Conservation (phyloP, 1,140 invertebrate genomes). For the Lordiphosa mommai region DNA sequence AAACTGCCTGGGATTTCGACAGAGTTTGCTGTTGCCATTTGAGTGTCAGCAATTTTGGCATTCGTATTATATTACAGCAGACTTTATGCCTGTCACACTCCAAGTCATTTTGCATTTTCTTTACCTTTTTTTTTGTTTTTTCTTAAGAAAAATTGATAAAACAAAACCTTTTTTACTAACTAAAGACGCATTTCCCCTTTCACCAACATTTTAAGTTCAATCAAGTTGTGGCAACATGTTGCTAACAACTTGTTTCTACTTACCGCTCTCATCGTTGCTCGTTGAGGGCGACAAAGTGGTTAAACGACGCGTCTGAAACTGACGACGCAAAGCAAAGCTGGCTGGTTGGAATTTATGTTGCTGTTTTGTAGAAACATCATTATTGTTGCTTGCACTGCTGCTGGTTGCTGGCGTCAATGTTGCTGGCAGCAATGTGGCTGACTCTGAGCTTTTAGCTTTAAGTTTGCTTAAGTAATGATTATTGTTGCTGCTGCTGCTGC, state of each 20-base stretch:
- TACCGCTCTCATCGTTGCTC: constrained; percentile 57
- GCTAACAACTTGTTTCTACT: constrained; percentile 22
- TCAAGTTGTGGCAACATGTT: background rate
- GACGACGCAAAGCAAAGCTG: constrained; percentile 61
- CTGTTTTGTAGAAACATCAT: constrained; percentile 44
- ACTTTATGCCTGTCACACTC: no score
- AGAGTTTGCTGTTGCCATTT: no score
- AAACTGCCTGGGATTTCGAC: no score
- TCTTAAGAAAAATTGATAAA: no score
- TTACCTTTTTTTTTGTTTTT: no score
- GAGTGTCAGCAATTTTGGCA: no score
- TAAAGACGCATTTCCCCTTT: background rate
- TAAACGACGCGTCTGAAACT: constrained; percentile 67
- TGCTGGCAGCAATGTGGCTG: constrained; percentile 29
- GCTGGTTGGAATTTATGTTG: constrained; percentile 50
- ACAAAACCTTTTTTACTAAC: no score
- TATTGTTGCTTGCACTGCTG: constrained; percentile 13
- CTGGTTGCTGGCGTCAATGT: constrained; percentile 35
- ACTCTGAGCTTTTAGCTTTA: constrained; percentile 41
- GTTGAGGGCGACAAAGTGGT: constrained; percentile 51
- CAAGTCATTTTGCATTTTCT: no score
- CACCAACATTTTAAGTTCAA: background rate
- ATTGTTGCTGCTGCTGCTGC: constrained; percentile 27
- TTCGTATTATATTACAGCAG: no score
- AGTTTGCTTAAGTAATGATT: constrained; percentile 44